Conservation (phyloP, 2,888 invertebrate genomes). For the Drosophila bunnanda region DNA sequence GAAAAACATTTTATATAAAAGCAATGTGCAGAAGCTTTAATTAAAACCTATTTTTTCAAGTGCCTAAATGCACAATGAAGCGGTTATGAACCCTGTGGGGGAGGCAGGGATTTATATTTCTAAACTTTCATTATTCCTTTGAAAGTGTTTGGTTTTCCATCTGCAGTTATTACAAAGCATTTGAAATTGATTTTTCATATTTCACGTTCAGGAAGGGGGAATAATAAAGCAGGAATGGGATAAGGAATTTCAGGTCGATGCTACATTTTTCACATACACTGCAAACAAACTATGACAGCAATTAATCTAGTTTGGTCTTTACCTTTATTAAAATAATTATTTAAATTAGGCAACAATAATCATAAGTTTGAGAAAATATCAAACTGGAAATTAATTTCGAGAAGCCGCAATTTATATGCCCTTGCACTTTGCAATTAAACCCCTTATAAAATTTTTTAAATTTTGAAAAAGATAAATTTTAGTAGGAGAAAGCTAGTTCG, state of each 20-base stretch:
- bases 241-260: neutral
- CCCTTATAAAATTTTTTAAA: no score
- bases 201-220: slow-evolving; percentile 4
- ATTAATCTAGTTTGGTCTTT: neutral
- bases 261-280: neutral
- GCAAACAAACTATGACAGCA: neutral
- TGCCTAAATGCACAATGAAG: slow-evolving; percentile 9
- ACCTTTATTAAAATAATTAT: no score
- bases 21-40: no score
- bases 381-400: no score
- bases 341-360: neutral
- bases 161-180: slow-evolving; percentile 51
- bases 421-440: no score
- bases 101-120: slow-evolving; percentile 23
- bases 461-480: no score
- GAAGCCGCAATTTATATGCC: no score
- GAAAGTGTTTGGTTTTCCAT: slow-evolving; percentile 31
- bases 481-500: no score
- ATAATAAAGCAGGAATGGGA: neutral
- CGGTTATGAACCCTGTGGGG: slow-evolving; percentile 29
- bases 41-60: neutral
- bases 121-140: slow-evolving; percentile 16
- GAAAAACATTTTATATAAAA: neutral
- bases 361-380: neutral
- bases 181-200: slow-evolving; percentile 74